Base-by-base conservation (phyloP, 2,888 invertebrate genomes). In the Zaprionus lineosus region DNA sequence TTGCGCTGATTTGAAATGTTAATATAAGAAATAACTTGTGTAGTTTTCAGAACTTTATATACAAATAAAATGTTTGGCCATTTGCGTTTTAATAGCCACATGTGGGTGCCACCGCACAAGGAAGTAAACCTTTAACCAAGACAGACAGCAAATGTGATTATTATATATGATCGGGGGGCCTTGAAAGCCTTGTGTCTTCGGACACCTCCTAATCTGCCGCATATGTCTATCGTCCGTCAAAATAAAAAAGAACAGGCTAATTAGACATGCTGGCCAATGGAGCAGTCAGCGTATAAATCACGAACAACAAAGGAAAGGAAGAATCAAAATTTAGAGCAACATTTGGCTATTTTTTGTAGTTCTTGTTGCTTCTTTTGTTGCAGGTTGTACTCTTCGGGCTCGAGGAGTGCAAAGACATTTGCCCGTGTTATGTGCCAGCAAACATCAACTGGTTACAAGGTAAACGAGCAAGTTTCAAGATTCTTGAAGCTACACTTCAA, bases 141-240 rank as follows among this genome's bases (percentile, higher is more conserved):
- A 18, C 19, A 33, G 26, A 36, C 31, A 46, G 37, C 60, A 75
- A 78, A 85, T 78, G 86, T 47, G 76, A 72, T 79, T 85, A 84
- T 85, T 76, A 78, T 79, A 85, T 84, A 79, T 85, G 78, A 63
- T 12, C 15, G 29, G 4, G 24, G 47, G 68, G 37, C 84, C 84
- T 78, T 78, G 84, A 75, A 55, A 29, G 34, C 51, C n/a, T n/a
- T n/a, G n/a, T 12, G 15, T 5, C 11, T 34, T 16, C 14, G 36
- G 29, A 36, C 51, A 43, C 37, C 62, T 53, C 14, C 15, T 24
- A 28, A 15, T 41, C 31, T 36, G 46, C 44, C 31, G n/a, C n/a
- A n/a, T n/a, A n/a, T 56, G 51, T 31, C 59, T 59, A 66, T 26
- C 56, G 48, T 40, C 63, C 46, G 58, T 58, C 52, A 28, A 21